Conservation (phyloP, 2,888 invertebrate species). For the Drosophila tripunctata region DNA sequence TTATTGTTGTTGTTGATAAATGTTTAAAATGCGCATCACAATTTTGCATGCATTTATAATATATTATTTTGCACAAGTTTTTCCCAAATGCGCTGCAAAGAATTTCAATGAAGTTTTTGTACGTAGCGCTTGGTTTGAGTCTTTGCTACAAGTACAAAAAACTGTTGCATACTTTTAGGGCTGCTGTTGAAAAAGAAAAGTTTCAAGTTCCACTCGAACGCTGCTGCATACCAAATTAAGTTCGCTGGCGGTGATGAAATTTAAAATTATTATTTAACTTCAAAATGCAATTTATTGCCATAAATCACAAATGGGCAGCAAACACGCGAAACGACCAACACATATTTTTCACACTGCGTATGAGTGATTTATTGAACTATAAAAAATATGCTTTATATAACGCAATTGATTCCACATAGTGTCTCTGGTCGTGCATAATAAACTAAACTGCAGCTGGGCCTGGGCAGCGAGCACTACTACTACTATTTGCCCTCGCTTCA, state of each 20-base stretch:
- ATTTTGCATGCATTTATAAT: background rate
- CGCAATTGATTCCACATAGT: slow-evolving; percentile 68
- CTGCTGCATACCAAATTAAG: background rate
- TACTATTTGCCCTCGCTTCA: too few relatives aligned
- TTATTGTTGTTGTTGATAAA: slow-evolving; percentile 6
- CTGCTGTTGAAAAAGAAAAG: background rate
- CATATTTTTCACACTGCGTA: slow-evolving; percentile 59
- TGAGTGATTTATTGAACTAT: slow-evolving; percentile 71
- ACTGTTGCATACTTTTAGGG: slow-evolving; percentile 52
- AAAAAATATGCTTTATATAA: slow-evolving; percentile 16
- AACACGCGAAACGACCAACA: slow-evolving; percentile 16
- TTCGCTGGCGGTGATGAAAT: background rate
- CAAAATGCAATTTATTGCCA: slow-evolving; percentile 15
- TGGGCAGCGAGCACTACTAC: too few relatives aligned
- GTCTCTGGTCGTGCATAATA: slow-evolving; percentile 62
- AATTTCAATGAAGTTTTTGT: background rate
- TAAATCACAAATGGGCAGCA: slow-evolving; percentile 36
- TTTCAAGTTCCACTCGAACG: background rate
- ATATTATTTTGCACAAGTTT: background rate
- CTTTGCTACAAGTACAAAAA: slow-evolving; percentile 18
- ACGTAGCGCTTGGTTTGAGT: slow-evolving; percentile 31
- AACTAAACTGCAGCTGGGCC: slow-evolving; percentile 36
- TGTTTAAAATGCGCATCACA: slow-evolving; percentile 6
- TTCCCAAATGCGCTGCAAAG: background rate
- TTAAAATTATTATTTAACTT: slow-evolving; percentile 8